These are phyloP conservation scores for Spheniscus humboldti DNA, from an alignment of 2,797 vertebrate genomes.

Conservation along the genomic window DNA sequence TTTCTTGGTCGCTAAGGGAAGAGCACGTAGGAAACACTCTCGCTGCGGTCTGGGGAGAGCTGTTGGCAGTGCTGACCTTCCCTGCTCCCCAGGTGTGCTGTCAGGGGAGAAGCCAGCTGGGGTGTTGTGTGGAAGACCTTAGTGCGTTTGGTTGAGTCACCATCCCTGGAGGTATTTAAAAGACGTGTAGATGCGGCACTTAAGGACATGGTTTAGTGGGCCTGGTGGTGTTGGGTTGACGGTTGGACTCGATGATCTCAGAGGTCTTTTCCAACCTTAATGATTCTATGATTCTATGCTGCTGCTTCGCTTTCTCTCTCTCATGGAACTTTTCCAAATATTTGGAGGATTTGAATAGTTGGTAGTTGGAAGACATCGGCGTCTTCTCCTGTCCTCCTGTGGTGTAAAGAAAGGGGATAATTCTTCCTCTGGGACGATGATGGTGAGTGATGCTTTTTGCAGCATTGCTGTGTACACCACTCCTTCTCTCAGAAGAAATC, in stretches of 20 bases:
- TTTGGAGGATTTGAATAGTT: not conserved
- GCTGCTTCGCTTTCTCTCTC: not conserved
- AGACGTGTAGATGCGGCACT: too few species aligned
- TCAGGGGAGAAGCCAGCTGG: not conserved
- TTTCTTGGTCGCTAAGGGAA: not conserved
- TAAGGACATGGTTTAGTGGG: too few species aligned
- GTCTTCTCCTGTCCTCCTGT: not conserved
- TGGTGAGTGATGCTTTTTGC: not conserved
- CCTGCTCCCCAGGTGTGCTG: fast-evolving
- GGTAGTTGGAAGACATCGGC: not conserved
- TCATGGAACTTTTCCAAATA: not conserved
- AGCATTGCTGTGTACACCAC: not conserved
- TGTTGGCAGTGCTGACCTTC: fast-evolving
- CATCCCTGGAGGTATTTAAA: too few species aligned
- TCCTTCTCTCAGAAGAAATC: not conserved
- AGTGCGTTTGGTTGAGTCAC: not conserved
- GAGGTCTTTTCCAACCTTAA: too few species aligned
- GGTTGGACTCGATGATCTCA: too few species aligned
- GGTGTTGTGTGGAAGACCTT: not conserved
- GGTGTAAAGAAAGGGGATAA: not conserved
- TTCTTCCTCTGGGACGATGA: not conserved
- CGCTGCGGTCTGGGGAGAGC: fast-evolving
- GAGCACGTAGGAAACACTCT: not conserved
- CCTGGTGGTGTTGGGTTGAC: too few species aligned
- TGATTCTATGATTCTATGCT: too few species aligned